A percentile compares a stretch with the other conserved stretches of the same genome.
phyloP scores from a whole-genome alignment of 1,140 invertebrate species.

The Choristoneura fumiferana region DNA sequence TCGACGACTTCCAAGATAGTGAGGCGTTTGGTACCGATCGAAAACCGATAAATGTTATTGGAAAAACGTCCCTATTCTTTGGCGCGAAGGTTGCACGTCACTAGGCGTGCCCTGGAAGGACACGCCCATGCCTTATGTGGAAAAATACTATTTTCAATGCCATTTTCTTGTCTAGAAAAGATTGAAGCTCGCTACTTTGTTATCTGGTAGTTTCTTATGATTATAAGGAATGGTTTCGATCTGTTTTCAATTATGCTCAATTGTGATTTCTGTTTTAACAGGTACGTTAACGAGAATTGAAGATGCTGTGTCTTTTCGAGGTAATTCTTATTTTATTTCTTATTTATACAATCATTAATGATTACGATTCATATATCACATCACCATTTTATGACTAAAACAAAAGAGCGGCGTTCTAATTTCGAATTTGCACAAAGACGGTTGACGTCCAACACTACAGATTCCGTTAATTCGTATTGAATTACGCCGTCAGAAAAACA shows the following conservation, averaged over 20 bases:
- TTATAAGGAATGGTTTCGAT: conserved; percentile 23
- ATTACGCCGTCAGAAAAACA: conserved; percentile 43
- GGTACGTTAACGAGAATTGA: conserved; percentile 48
- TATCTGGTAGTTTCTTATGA: conserved; percentile 37
- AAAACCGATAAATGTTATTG: conserved; percentile 66
- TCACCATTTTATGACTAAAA: conserved; percentile 1
- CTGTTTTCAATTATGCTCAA: conserved; percentile 35
- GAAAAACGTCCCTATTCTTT: conserved; percentile 68
- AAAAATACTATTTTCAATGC: conserved; percentile 53
- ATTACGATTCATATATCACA: conserved; percentile 6
- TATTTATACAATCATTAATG: conserved; percentile 23
- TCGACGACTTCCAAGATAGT: conserved; percentile 76
- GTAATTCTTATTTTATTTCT: conserved; percentile 33
- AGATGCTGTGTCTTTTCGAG: conserved; percentile 48
- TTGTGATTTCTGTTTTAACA: conserved; percentile 43
- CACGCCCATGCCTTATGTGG: conserved; percentile 71
- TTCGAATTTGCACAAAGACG: conserved; percentile 13
- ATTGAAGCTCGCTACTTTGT: background rate
- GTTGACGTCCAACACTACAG: conserved; percentile 29
- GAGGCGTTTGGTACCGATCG: conserved; percentile 71
- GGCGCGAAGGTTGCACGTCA: conserved; percentile 45
- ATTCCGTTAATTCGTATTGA: conserved; percentile 75
- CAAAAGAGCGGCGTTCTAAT: conserved; percentile 17
- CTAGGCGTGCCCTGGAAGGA: conserved; percentile 56
- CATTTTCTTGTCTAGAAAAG: conserved; percentile 39